Base-by-base conservation (phyloP, 2,888 invertebrate genomes). In the Clepsis dumicolana region DNA sequence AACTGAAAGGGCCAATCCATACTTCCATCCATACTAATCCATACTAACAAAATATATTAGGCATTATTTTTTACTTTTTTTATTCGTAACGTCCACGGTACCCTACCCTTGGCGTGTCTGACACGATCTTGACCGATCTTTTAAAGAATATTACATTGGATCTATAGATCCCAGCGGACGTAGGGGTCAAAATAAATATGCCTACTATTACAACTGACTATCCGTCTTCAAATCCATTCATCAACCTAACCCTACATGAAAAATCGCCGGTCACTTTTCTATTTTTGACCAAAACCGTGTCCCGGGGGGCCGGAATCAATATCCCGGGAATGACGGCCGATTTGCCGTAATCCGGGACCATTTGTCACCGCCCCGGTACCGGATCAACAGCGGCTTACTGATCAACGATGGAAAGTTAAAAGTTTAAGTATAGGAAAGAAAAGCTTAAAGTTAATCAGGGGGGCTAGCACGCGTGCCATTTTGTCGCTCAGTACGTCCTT, bases 241-340 rank as follows among this genome's bases (percentile, higher is more conserved):
- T 54, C 18, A 27, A 16, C 8, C 10, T 16, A 12, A 29, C 53
- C 41, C 32, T 3, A 54, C 52, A 60, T 66, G 65, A 66, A 60
- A 66, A 66, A 66, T 66, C 65, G 41, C 60, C 61, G 65, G 65
- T 7, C 54, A 54, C 32, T 44, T 66, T 54, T 60, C 64, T 64
- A 65, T 60, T 65, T 52, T 5, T 61, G 61, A 32, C 61, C 65
- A 16, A 16, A 35, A 24, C 60, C 53, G 29, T 35, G 44, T 29
- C 66, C 66, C 56, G 35, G 56, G 66, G 62, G 57, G 38, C 35
- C 14, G 57, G 38, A 32, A 57, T 52, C 52, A 50, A 64, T 64
- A 48, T 38, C 66, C 56, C 24, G 54, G 64, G 59, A 64, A 69
- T 69, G 69, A 69, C 69, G 64, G 59, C 53, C 68, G 68, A 68